Conservation (phyloP, 2,888 invertebrate genomes). For the Pristionchus exspectatus region DNA sequence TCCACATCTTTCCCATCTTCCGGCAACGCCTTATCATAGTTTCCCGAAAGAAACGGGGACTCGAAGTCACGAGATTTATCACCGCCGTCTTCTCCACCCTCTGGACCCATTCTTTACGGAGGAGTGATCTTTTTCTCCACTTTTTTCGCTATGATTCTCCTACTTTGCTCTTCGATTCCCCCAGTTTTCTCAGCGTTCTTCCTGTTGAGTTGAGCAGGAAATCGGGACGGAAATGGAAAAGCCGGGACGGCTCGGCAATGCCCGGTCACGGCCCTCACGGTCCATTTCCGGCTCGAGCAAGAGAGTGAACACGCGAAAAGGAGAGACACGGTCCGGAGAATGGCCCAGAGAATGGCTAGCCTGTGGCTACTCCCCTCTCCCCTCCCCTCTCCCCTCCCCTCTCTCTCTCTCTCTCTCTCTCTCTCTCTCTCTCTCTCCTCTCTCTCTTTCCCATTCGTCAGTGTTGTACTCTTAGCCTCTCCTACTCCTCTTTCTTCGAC, state of each 20-base stretch:
- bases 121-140: not conserved
- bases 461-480: not conserved
- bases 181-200: not conserved
- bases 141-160: not conserved
- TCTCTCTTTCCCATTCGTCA: not conserved
- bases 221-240: conserved; percentile 5
- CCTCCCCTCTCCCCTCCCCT: not conserved
- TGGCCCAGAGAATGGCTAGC: too few relatives aligned
- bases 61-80: too few relatives aligned
- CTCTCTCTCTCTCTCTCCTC: not conserved
- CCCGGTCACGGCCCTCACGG: too few relatives aligned
- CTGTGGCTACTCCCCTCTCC: too few relatives aligned
- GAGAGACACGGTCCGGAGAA: too few relatives aligned
- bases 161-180: not conserved
- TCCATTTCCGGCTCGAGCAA: too few relatives aligned
- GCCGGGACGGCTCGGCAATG: not conserved
- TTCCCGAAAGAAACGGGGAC: too few relatives aligned
- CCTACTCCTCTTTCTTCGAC: not conserved
- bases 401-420: not conserved
- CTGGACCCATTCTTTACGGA: too few relatives aligned
- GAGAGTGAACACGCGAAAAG: not conserved
- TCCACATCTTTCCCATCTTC: too few relatives aligned
- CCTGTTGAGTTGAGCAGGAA: conserved; percentile 6
- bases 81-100: too few relatives aligned
- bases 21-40: too few relatives aligned